Conservation (phyloP, 30 jellyfish, hydroid and myxozoan genomes). For the Rhopilema esculentum region DNA sequence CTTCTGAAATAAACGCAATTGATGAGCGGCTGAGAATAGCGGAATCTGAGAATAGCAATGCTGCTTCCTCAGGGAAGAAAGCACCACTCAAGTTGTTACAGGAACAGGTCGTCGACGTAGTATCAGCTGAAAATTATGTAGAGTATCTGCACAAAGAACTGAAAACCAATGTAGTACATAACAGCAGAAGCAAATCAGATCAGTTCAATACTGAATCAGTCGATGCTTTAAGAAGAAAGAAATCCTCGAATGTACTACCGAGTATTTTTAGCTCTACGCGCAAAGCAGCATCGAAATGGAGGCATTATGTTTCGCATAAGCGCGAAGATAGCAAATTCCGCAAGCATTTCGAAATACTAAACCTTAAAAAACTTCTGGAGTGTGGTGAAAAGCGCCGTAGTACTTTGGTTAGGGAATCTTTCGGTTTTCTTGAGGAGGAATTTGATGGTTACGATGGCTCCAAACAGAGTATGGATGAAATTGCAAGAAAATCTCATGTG, state of each 20-base stretch:
- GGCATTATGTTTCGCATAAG: conserved; percentile 22
- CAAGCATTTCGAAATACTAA: conserved; percentile 27
- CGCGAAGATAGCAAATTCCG: not conserved
- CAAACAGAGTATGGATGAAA: not conserved
- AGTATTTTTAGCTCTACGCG: conserved; percentile 5
- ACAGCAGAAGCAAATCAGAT: not conserved
- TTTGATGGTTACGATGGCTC: conserved; percentile 22
- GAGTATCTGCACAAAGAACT: not conserved
- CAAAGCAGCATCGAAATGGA: conserved; percentile 67
- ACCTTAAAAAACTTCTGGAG: conserved; percentile 31
- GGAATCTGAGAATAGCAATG: not conserved
- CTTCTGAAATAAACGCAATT: not conserved
- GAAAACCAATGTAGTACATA: not conserved
- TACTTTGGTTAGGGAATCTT: conserved; percentile 5
- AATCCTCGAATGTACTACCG: not conserved
- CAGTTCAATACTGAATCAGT: not conserved
- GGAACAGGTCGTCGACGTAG: not conserved
- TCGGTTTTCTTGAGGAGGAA: conserved; percentile 57
- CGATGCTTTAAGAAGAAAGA: not conserved
- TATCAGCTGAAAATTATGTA: not conserved
- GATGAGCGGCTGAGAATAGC: not conserved
- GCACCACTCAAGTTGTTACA: not conserved
- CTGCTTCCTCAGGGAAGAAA: not conserved
- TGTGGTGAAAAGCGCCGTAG: not conserved
- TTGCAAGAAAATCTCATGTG: not conserved